Base-by-base conservation (phyloP, 92 coral and sea anemone species). In the Ricordea florida region DNA sequence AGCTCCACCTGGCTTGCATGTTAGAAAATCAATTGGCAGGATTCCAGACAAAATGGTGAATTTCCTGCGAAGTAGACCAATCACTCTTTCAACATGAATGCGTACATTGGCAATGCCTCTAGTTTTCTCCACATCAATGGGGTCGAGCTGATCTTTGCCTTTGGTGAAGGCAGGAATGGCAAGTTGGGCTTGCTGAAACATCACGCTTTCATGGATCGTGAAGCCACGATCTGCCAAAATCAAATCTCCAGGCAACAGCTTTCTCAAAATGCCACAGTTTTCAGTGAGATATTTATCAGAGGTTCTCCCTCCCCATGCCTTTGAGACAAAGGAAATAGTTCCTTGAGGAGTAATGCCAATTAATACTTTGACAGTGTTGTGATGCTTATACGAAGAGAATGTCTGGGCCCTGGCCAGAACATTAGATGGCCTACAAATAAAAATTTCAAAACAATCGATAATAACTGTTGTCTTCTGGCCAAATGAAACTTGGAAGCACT, bases 341-440 rank as follows among this genome's bases (percentile, higher is more conserved):
- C 86, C 86, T 32, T 78, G 75, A 7, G 90, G 89, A 9, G 90
- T 85, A 40, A 85, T 75, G 4, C 88, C 90, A 58, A 78, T 85
- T 35, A 77, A 38, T 16, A 84, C 79, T 61, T 77, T 84, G 68
- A 68, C 41, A 14, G 82, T 81, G 67, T 81, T 81, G 53, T 81
- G 82, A 23, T 81, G 82, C 27, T 81, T 81, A 41, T 72, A 79
- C 14, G 50, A 43, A 8, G 87, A 73, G 22, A 62, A 63, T 3
- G 87, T 81, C 18, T 73, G 67, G 0, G 87, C 87, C n/a, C 78
- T 20, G 1, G 88, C 83, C 13, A 74, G 69, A 11, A 82, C 65
- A 57, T 63, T 75, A 4, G 75, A 28, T 4, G 88, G 88, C 4
- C 83, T 43, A 22, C 43, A 48, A 62, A 80, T 60, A 6, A 80